A percentile compares a stretch with the other conserved stretches of the same genome.
These are phyloP conservation scores for Etheostoma spectabile DNA, from an alignment of 2,113 vertebrate species.

Conservation along the genomic window DNA sequence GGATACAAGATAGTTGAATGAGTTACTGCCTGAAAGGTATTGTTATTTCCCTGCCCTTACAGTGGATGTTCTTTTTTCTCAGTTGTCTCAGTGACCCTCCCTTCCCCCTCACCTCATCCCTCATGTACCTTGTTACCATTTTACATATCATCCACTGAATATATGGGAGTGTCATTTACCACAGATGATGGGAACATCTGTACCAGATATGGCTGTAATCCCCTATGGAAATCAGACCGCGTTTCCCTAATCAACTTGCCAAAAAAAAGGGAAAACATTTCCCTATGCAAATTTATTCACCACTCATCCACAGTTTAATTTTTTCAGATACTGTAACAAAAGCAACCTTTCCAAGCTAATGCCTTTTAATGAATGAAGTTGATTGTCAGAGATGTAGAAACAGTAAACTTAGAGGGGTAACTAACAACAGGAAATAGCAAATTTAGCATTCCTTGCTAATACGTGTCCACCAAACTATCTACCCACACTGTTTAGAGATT, in stretches of 20 bases:
- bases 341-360: constrained; percentile 1
- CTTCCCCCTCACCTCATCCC: background rate
- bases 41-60: background rate
- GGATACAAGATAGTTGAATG: background rate
- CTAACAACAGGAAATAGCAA: too few species aligned
- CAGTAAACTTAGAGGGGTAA: background rate
- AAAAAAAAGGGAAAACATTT: constrained; percentile 19
- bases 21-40: background rate
- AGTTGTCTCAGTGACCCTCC: background rate
- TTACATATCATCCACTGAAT: constrained; percentile 29
- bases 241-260: constrained; percentile 41
- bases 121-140: constrained; percentile 14
- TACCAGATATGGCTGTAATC: constrained; percentile 28
- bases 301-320: background rate
- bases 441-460: background rate
- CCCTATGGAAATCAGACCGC: constrained; percentile 25
- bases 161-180: constrained; percentile 34
- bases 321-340: constrained; percentile 1
- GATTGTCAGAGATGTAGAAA: background rate
- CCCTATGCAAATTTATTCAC: constrained; percentile 46
- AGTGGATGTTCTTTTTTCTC: background rate
- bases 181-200: constrained; percentile 50
- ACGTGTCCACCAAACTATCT: background rate
- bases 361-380: constrained; percentile 8
- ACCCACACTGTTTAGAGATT: background rate